A percentile compares a stretch with the other conserved stretches of the same genome.
Evolutionary conservation across 2,113 vertebrate genomes (phyloP).

Genomic region (Clinocottus analis): DNA sequence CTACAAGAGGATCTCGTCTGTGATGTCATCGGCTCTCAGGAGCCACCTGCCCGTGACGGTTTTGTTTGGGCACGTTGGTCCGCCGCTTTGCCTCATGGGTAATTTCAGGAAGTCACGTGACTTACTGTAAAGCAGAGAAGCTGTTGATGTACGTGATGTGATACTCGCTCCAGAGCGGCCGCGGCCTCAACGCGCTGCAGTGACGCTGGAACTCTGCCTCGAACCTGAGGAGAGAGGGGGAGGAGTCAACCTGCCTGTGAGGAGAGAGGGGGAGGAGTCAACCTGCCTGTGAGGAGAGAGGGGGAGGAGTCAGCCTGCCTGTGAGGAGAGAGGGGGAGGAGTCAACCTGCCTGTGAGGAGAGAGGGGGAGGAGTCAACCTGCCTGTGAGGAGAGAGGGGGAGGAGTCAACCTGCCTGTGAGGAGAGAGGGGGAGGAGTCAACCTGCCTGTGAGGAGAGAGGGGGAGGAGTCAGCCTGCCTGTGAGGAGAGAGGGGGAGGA

Average conservation of each 20-base stretch:
- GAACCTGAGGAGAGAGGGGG: constrained; percentile 68
- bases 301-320: not conserved
- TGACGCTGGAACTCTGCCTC: constrained; percentile 51
- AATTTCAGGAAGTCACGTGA: constrained; percentile 49
- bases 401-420: not conserved
- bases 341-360: not conserved
- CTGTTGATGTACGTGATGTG: constrained; percentile 82
- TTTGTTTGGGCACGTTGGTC: rapidly evolving
- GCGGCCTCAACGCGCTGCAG: constrained; percentile 35
- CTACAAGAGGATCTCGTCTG: no score
- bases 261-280: not conserved
- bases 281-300: no score
- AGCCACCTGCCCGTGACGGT: no score
- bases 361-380: not conserved
- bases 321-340: no score
- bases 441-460: no score
- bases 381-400: no score
- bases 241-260: no score
- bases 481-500: no score
- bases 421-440: no score
- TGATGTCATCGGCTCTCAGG: no score
- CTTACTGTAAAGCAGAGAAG: constrained; percentile 80
- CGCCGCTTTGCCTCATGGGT: not conserved
- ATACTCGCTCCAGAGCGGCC: constrained; percentile 66
- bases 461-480: not conserved